Evolutionary conservation across 2,888 invertebrate genomes (phyloP).

Genomic region (Orthonychiurus folsomi): DNA sequence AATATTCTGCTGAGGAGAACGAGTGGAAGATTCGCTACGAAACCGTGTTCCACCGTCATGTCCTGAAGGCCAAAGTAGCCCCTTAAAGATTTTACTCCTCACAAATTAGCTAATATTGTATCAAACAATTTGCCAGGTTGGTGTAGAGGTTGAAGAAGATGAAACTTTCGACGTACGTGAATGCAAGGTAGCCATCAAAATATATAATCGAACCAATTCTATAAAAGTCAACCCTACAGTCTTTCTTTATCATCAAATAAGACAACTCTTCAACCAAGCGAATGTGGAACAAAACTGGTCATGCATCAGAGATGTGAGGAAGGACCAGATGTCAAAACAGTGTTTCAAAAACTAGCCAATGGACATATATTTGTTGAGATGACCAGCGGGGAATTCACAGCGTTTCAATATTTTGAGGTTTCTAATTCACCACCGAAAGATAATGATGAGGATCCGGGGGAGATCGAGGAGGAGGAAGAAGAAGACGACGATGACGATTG

Average conservation of each 20-base stretch:
- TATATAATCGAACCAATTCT: no score
- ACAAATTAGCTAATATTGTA: no score
- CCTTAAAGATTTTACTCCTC: no score
- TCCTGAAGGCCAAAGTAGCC: conserved; percentile 19
- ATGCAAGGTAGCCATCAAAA: conserved; percentile 22
- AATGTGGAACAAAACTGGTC: conserved; percentile 16
- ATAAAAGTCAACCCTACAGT: conserved; percentile 3
- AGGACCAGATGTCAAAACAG: conserved; percentile 24
- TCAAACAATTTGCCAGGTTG: no score
- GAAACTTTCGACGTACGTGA: conserved; percentile 31
- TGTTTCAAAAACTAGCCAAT: neutral
- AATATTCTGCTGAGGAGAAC: conserved; percentile 11
- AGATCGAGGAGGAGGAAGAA: neutral
- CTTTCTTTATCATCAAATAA: conserved; percentile 10
- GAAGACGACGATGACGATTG: no score
- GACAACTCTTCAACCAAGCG: conserved; percentile 10
- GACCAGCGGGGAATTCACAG: no score
- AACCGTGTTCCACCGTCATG: conserved; percentile 25
- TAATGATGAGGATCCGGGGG: neutral
- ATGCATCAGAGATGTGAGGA: conserved; percentile 26
- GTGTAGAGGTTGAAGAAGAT: conserved; percentile 22
- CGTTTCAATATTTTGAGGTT: neutral
- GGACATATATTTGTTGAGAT: no score
- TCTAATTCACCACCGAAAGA: no score
- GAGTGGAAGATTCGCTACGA: conserved; percentile 25